Conservation (phyloP, 2,888 invertebrate species). For the Athrips mouffetella region DNA sequence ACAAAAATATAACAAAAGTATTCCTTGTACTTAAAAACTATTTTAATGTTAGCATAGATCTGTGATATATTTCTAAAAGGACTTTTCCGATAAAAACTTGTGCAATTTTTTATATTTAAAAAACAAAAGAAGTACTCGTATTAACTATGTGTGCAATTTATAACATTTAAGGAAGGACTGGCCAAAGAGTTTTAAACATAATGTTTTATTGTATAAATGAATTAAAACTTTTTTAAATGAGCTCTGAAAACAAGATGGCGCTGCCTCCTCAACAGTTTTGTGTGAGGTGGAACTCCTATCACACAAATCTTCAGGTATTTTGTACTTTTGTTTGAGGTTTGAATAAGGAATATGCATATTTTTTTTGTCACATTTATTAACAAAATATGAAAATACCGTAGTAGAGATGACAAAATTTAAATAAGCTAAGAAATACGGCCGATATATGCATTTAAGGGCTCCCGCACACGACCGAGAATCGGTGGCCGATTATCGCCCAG, state of each 20-base stretch:
- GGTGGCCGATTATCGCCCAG: no score
- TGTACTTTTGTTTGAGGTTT: no score
- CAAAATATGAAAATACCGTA: no score
- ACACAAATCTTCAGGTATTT: slow-evolving; percentile 84
- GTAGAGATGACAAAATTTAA: no score
- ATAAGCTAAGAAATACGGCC: no score
- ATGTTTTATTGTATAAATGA: background rate
- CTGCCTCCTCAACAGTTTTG: slow-evolving; percentile 82
- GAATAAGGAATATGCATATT: no score
- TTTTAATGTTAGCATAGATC: slow-evolving; percentile 32
- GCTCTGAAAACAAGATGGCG: slow-evolving; percentile 57
- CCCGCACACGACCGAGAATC: no score
- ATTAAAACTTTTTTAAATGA: slow-evolving; percentile 17
- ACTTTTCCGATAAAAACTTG: slow-evolving; percentile 27
- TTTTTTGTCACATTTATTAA: no score
- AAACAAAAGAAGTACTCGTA: slow-evolving; percentile 48
- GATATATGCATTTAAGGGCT: no score
- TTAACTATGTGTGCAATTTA: slow-evolving; percentile 48
- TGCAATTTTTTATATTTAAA: slow-evolving; percentile 35
- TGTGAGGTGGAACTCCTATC: slow-evolving; percentile 90
- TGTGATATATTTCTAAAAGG: slow-evolving; percentile 47
- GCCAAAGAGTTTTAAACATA: slow-evolving; percentile 52
- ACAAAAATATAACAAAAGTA: slow-evolving; percentile 35
- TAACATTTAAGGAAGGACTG: slow-evolving; percentile 23
- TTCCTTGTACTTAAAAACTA: slow-evolving; percentile 61